These are phyloP conservation scores for Notothenia coriiceps DNA, from an alignment of 2,113 vertebrate genomes.

Conservation along the genomic window DNA sequence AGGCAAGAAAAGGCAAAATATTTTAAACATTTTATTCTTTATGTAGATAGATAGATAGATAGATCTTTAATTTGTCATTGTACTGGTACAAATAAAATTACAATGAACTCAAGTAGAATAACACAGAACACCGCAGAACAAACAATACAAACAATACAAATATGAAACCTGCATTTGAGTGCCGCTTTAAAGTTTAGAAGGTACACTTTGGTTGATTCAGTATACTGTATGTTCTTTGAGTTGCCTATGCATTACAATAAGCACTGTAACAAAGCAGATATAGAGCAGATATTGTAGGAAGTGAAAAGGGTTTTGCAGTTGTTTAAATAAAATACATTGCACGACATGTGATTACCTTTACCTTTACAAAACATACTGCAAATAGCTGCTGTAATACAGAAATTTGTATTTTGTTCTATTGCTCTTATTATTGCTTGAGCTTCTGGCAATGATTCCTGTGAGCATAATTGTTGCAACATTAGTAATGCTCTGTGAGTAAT, in stretches of 20 bases:
- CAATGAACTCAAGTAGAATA: too few relatives aligned
- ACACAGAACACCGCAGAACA: too few relatives aligned
- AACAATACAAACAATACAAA: too few relatives aligned
- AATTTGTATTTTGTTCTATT: not conserved
- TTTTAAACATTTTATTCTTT: too few relatives aligned
- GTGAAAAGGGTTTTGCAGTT: not conserved
- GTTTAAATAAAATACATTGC: not conserved
- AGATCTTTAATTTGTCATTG: too few relatives aligned
- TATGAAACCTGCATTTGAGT: too few relatives aligned
- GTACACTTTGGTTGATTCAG: not conserved
- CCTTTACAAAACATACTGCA: not conserved
- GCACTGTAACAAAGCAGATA: not conserved
- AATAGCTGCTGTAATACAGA: too few relatives aligned
- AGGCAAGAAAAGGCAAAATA: not conserved
- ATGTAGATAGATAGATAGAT: too few relatives aligned
- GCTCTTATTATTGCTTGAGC: not conserved
- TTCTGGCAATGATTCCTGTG: not conserved
- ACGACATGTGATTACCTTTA: not conserved
- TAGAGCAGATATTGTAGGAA: not conserved
- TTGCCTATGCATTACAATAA: not conserved
- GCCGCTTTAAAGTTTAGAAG: too few relatives aligned
- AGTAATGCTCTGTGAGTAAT: constrained; percentile 30
- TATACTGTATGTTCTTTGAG: too few relatives aligned
- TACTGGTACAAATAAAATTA: too few relatives aligned
- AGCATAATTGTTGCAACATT: constrained; percentile 19